Base-by-base conservation (phyloP, 1,140 invertebrate genomes). In the Dendroctonus valens region DNA sequence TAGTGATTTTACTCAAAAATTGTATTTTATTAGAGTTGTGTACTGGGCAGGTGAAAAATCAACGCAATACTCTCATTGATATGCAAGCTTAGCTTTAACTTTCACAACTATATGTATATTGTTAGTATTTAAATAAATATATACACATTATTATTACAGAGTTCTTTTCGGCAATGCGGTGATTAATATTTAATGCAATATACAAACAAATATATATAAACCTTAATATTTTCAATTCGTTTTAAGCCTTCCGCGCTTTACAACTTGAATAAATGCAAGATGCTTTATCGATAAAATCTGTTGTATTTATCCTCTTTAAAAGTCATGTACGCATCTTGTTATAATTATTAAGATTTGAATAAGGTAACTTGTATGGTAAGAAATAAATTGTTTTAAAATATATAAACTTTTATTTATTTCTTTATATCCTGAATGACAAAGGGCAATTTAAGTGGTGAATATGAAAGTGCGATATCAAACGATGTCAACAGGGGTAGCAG, bases 361-460 rank as follows among this genome's bases (percentile, higher is more conserved):
- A 72, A 60, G 50, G 63, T 70, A 68, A 70, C 69, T 69, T 62
- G 59, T 67, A 69, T 70, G 67, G 68, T 70, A 66, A 72, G 57
- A 55, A 55, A 55, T 72, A 70, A 67, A 72, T 72, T 72, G 71
- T 72, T 72, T 70, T 70, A 72, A 70, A 70, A 68, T 66, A 72
- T 40, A 39, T 11, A 37, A 8, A 5, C 7, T 49, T 15, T 42
- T 49, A 26, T 60, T 6, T 0, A 60, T 37, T 44, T 12, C n/a
- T 14, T 40, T 5, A n/a, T 40, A 40, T 38, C 53, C 12, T 26
- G 3, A 48, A 48, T 6, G 15, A n/a, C n/a, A n/a, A n/a, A n/a
- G n/a, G n/a, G n/a, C n/a, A n/a, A n/a, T n/a, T n/a, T n/a, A n/a
- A n/a, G n/a, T n/a, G n/a, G n/a, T n/a, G n/a, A n/a, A n/a, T n/a